These are phyloP conservation scores for Allophyes oxyacanthae DNA, from an alignment of 2,888 invertebrate species.

Conservation along the genomic window DNA sequence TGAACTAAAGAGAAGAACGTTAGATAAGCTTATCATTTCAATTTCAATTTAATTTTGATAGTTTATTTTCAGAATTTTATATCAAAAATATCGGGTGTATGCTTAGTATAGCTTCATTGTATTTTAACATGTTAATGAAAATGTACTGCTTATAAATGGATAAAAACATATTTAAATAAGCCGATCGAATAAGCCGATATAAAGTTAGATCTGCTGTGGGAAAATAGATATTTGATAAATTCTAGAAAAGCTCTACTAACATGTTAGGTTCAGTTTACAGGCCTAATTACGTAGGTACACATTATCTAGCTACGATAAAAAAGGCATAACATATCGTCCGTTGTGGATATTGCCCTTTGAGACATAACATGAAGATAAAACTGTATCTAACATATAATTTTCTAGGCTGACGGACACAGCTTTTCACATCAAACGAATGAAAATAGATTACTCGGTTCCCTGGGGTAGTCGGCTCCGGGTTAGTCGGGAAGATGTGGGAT, in stretches of 20 bases:
- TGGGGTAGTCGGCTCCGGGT: slow-evolving; percentile 53
- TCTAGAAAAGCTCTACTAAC: slow-evolving; percentile 5
- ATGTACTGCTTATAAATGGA: too few species aligned
- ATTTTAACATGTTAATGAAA: too few species aligned
- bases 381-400: slow-evolving; percentile 47
- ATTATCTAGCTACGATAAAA: neutral
- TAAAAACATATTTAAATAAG: neutral
- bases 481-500: slow-evolving; percentile 64
- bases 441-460: slow-evolving; percentile 73
- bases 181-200: neutral
- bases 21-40: slow-evolving; percentile 23
- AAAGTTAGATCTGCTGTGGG: too few species aligned
- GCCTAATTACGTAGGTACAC: too few species aligned
- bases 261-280: neutral
- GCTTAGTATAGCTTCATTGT: neutral
- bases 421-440: slow-evolving; percentile 63
- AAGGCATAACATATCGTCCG: slow-evolving; percentile 4
- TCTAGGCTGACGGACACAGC: slow-evolving; percentile 48
- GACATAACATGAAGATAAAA: slow-evolving; percentile 29
- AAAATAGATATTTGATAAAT: too few species aligned
- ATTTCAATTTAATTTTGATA: slow-evolving; percentile 40
- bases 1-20: slow-evolving; percentile 23
- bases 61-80: slow-evolving; percentile 28
- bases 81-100: slow-evolving; percentile 4
- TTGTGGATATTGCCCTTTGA: slow-evolving; percentile 17